phyloP scores from a whole-genome alignment of 2,113 vertebrate genomes.

The Stegostoma tigrinum region DNA sequence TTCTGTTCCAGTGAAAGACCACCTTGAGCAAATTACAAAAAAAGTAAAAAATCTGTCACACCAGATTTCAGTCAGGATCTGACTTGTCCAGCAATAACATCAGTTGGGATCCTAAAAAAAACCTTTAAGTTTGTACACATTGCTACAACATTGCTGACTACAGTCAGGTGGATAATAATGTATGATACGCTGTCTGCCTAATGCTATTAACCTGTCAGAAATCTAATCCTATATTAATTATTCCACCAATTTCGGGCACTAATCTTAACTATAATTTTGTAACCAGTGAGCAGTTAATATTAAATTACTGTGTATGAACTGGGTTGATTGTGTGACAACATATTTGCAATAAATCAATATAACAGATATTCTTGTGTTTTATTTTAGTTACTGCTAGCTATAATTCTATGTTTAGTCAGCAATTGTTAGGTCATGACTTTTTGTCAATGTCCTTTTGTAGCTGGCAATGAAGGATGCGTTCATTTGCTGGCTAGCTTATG shows the following conservation, averaged over 20 bases:
- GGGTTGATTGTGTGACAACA: background rate
- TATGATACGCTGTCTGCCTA: background rate
- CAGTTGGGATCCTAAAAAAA: too few species aligned
- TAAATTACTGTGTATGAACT: background rate
- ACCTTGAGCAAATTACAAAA: too few species aligned
- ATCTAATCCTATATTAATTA: background rate
- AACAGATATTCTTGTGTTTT: background rate
- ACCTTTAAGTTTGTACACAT: too few species aligned
- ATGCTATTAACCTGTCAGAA: background rate
- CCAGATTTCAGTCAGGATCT: too few species aligned
- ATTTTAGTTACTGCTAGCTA: background rate
- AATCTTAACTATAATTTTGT: background rate
- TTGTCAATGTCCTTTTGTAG: background rate
- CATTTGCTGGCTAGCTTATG: background rate
- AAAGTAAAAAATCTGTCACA: too few species aligned
- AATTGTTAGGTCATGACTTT: background rate
- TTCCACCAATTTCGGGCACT: background rate
- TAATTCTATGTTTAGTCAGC: background rate
- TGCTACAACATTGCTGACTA: background rate
- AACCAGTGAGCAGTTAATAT: background rate
- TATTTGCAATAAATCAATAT: background rate
- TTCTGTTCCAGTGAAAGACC: too few species aligned
- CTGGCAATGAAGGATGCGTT: background rate
- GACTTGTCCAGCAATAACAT: too few species aligned
- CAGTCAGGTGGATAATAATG: background rate